Percentiles rank a stretch among this genome's conserved stretches.
phyloP scores from a whole-genome alignment of 2,888 invertebrate species.

The Eurytoma adleriae region DNA sequence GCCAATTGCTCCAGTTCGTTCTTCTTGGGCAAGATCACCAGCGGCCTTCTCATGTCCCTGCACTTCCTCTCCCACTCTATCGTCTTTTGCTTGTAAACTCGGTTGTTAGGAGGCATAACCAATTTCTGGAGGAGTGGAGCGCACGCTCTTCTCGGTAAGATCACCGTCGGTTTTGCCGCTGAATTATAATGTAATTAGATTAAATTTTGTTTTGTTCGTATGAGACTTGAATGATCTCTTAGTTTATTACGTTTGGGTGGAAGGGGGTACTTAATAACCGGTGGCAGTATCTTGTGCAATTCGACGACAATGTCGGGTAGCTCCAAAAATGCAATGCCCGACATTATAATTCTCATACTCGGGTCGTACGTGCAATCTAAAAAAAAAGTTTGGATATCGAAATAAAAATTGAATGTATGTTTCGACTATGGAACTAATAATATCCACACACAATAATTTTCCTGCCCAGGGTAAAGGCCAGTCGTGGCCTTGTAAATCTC shows the following conservation, averaged over 20 bases:
- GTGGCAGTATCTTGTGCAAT: slow-evolving; percentile 67
- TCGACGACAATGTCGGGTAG: slow-evolving; percentile 68
- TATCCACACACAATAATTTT: slow-evolving; percentile 65
- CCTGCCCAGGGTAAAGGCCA: slow-evolving; percentile 69
- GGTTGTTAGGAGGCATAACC: slow-evolving; percentile 61
- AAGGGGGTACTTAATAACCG: slow-evolving; percentile 58
- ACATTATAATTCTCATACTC: slow-evolving; percentile 70
- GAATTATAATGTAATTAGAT: slow-evolving; percentile 34
- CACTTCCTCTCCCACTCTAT: slow-evolving; percentile 63
- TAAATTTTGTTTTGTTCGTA: neutral
- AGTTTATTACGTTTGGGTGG: slow-evolving; percentile 68
- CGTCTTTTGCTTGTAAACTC: slow-evolving; percentile 58
- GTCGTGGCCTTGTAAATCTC: slow-evolving; percentile 68
- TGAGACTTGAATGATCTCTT: neutral
- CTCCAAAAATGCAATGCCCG: slow-evolving; percentile 71
- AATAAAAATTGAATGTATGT: no score
- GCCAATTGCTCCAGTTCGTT: neutral
- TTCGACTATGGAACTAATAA: neutral
- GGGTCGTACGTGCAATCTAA: slow-evolving; percentile 50
- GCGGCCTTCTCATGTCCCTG: slow-evolving; percentile 62
- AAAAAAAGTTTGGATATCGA: slow-evolving; percentile 2
- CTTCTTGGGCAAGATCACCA: slow-evolving; percentile 62
- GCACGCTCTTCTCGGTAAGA: slow-evolving; percentile 46
- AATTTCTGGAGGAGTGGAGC: slow-evolving; percentile 66
- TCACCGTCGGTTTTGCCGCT: slow-evolving; percentile 61